These are phyloP conservation scores for Catharus minimus DNA, from an alignment of 2,113 vertebrate species.

Conservation along the genomic window DNA sequence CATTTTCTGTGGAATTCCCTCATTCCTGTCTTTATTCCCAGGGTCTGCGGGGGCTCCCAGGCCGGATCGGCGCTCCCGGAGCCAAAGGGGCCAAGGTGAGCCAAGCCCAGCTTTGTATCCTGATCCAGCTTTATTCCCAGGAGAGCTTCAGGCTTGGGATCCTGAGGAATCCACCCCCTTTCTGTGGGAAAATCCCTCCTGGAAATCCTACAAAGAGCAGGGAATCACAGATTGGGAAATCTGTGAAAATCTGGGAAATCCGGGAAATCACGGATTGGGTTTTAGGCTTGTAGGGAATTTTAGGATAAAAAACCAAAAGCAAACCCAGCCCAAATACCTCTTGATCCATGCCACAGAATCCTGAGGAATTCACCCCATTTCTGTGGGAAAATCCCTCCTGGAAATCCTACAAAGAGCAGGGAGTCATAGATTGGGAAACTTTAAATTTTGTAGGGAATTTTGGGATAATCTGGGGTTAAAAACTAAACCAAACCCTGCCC, in stretches of 20 bases:
- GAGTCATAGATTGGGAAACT: no score
- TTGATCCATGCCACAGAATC: background rate
- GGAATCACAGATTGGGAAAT: rapidly evolving
- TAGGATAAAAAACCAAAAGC: background rate
- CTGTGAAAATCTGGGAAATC: no score
- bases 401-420: no score
- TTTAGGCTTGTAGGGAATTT: background rate
- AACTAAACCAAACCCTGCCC: no score
- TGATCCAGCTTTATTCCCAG: background rate
- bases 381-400: no score
- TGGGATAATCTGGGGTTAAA: no score
- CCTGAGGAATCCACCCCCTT: background rate
- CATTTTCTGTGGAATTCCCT: no score
- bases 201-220: background rate
- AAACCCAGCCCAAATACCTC: background rate
- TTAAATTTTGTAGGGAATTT: no score
- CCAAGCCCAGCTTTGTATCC: background rate
- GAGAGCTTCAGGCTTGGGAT: background rate
- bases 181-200: background rate
- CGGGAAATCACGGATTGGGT: background rate
- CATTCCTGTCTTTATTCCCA: constrained; percentile 19
- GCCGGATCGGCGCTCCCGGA: constrained; percentile 73
- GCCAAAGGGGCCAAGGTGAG: constrained; percentile 78
- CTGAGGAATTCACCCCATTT: no score
- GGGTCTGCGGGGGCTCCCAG: constrained; percentile 82